Percentiles rank a stretch among this genome's conserved stretches.
phyloP scores from a whole-genome alignment of 2,113 vertebrate genomes.

The Phrynosoma blainvillii region DNA sequence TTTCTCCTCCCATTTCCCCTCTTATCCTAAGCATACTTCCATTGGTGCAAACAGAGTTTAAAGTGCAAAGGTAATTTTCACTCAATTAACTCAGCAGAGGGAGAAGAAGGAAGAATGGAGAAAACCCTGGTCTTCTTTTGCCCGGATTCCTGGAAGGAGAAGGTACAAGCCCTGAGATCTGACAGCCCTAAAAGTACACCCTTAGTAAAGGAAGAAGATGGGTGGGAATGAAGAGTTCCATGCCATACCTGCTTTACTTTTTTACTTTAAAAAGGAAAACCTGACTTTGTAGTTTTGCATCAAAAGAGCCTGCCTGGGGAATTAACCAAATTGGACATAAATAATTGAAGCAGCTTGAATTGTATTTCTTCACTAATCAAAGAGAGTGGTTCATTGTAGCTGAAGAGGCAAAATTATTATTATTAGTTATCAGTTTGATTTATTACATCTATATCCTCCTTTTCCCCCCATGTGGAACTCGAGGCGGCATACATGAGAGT shows the following conservation, averaged over 20 bases:
- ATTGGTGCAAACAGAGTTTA: too few relatives aligned
- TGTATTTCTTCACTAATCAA: slow-evolving; percentile 53
- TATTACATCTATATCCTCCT: neutral
- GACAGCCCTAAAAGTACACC: too few relatives aligned
- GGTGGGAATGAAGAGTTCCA: too few relatives aligned
- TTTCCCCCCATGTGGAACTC: neutral
- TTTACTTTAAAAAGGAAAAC: neutral
- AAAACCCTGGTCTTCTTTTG: too few relatives aligned
- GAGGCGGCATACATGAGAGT: neutral
- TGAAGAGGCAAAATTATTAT: neutral
- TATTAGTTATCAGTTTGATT: neutral
- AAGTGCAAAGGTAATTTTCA: too few relatives aligned
- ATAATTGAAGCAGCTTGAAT: slow-evolving; percentile 45
- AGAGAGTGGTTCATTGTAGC: slow-evolving; percentile 37
- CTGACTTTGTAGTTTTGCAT: slow-evolving; percentile 22
- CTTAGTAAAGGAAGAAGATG: too few relatives aligned
- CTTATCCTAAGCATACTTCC: too few relatives aligned
- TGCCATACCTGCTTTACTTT: neutral
- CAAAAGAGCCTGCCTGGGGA: slow-evolving; percentile 34
- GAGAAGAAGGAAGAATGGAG: too few relatives aligned
- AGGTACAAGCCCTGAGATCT: too few relatives aligned
- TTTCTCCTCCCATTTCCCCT: too few relatives aligned
- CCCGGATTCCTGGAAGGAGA: too few relatives aligned
- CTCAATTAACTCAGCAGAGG: too few relatives aligned
- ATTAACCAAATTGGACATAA: slow-evolving; percentile 49